These are phyloP conservation scores for Palaemon carinicauda DNA, from an alignment of 1,140 invertebrate genomes.

Conservation along the genomic window DNA sequence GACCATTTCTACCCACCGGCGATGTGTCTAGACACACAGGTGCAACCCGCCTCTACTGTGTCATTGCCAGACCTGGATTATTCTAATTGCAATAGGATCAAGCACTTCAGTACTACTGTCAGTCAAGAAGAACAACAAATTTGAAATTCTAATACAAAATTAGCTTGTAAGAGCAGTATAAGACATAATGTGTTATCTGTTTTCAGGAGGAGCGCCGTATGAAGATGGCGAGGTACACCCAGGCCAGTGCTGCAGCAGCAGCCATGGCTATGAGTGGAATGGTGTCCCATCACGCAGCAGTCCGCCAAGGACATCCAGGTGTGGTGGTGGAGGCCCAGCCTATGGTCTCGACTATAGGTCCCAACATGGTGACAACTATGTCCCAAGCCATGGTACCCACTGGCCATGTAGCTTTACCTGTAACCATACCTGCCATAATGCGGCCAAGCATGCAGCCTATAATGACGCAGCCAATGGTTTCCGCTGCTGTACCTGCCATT, in stretches of 20 bases:
- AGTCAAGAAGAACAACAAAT: slow-evolving; percentile 42
- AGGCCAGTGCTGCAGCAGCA: slow-evolving; percentile 37
- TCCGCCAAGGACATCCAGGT: slow-evolving; percentile 32
- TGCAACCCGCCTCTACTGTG: slow-evolving; percentile 56
- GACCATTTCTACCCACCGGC: slow-evolving; percentile 55
- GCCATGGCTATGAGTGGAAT: slow-evolving; percentile 35
- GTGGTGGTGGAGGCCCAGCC: slow-evolving; percentile 53
- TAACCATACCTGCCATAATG: slow-evolving; percentile 41
- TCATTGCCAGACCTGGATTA: slow-evolving; percentile 55
- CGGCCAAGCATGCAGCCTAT: slow-evolving; percentile 50
- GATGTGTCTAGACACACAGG: slow-evolving; percentile 57
- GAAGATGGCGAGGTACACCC: slow-evolving; percentile 50
- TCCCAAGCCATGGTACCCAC: slow-evolving; percentile 39
- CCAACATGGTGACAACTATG: slow-evolving; percentile 51
- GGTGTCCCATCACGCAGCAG: slow-evolving; percentile 30
- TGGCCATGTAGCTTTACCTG: slow-evolving; percentile 41
- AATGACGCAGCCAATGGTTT: slow-evolving; percentile 51
- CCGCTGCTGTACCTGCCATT: slow-evolving; percentile 31
- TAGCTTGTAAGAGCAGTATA: slow-evolving; percentile 29
- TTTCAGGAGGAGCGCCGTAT: slow-evolving; percentile 53
- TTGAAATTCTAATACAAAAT: slow-evolving; percentile 44
- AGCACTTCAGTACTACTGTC: slow-evolving; percentile 41
- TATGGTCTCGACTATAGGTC: slow-evolving; percentile 44
- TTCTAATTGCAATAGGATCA: slow-evolving; percentile 52
- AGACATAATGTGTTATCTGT: slow-evolving; percentile 27